These are phyloP conservation scores for Pardosa pseudoannulata DNA, from an alignment of 2,888 invertebrate species.

Conservation along the genomic window DNA sequence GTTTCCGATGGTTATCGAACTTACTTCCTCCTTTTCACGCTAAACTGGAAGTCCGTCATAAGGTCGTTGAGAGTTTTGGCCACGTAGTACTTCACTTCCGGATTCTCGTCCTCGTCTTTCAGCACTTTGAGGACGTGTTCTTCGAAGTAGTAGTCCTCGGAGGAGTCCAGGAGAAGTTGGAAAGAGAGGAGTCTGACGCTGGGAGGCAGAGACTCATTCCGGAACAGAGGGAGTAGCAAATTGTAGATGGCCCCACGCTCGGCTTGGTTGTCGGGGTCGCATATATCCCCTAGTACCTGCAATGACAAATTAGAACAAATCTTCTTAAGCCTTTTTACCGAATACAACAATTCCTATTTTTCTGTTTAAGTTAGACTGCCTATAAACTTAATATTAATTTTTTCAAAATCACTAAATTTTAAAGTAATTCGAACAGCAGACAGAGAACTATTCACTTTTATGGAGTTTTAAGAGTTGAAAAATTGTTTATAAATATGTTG, in stretches of 20 bases:
- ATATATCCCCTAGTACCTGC: constrained; percentile 23
- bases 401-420: too few species aligned
- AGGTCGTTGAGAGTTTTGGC: constrained; percentile 24
- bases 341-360: too few species aligned
- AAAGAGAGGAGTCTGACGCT: constrained; percentile 31
- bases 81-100: constrained; percentile 48
- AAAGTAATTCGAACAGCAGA: too few species aligned
- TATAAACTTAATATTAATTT: too few species aligned
- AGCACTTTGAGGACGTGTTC: constrained; percentile 29
- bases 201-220: neutral
- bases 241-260: constrained; percentile 7
- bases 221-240: constrained; percentile 15
- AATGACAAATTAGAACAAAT: neutral
- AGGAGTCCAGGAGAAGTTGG: constrained; percentile 14
- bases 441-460: too few species aligned
- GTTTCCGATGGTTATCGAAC: too few species aligned
- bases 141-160: constrained; percentile 26
- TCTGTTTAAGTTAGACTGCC: too few species aligned
- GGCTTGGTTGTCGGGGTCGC: neutral
- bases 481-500: too few species aligned
- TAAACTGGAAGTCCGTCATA: constrained; percentile 16
- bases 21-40: constrained; percentile 6
- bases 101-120: constrained; percentile 25
- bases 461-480: too few species aligned
- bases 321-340: too few species aligned